Conservation (phyloP, 2,113 vertebrate species). For the Grantiella picta region DNA sequence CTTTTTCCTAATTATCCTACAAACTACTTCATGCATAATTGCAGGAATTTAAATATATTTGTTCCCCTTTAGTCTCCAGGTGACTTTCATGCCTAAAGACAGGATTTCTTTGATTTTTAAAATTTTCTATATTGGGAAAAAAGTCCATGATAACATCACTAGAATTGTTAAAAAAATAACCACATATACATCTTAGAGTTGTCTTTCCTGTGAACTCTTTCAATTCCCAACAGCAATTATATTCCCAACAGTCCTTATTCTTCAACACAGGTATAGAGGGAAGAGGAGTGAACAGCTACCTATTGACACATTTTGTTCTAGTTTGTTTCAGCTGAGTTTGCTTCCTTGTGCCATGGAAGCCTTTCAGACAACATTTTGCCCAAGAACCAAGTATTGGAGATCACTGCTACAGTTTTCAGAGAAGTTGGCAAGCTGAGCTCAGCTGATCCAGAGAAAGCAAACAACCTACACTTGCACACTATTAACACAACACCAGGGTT, state of each 20-base stretch:
- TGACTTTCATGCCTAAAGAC: slow-evolving; percentile 10
- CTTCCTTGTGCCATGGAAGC: not conserved
- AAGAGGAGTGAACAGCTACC: not conserved
- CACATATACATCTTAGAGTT: not conserved
- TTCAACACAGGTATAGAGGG: not conserved
- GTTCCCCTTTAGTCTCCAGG: slow-evolving; percentile 11
- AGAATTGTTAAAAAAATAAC: not conserved
- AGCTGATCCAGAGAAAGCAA: not conserved
- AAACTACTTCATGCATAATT: slow-evolving; percentile 17
- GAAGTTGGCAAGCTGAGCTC: not conserved
- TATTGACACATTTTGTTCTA: not conserved
- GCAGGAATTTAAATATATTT: slow-evolving; percentile 33
- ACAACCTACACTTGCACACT: not conserved
- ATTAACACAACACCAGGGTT: not conserved
- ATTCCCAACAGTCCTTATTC: not conserved
- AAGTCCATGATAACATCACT: not conserved
- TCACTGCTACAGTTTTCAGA: not conserved
- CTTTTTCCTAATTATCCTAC: slow-evolving; percentile 11
- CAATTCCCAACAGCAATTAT: not conserved
- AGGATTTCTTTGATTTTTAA: not conserved
- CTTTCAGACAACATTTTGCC: not conserved
- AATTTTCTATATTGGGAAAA: not conserved
- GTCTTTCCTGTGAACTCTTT: not conserved
- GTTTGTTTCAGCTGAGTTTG: not conserved
- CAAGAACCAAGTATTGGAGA: not conserved